Evolutionary conservation across 2,888 invertebrate genomes (phyloP).

Genomic region (Ornithoptera priamus): DNA sequence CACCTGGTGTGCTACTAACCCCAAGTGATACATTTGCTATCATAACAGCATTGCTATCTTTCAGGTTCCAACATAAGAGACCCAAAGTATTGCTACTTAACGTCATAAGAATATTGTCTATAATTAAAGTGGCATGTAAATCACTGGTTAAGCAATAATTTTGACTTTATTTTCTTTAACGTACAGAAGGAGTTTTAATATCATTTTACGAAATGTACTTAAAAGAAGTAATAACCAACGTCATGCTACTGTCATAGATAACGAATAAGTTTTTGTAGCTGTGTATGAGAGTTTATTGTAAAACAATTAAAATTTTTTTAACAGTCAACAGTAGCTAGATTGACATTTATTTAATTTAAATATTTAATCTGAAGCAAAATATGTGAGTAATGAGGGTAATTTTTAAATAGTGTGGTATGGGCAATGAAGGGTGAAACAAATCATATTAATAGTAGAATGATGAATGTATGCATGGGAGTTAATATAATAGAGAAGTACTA

Average conservation of each 20-base stretch:
- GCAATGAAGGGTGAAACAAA: too few relatives aligned
- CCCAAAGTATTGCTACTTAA: background rate
- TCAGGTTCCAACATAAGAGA: background rate
- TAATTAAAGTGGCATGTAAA: too few relatives aligned
- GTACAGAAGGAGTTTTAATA: background rate
- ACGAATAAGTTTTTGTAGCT: conserved; percentile 5
- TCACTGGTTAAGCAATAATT: too few relatives aligned
- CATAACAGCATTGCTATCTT: background rate
- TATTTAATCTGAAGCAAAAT: background rate
- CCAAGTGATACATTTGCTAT: too few relatives aligned
- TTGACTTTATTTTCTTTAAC: background rate
- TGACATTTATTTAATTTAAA: background rate
- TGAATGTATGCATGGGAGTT: too few relatives aligned
- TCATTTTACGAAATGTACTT: background rate
- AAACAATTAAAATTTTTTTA: background rate
- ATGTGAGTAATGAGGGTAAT: background rate
- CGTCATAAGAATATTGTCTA: background rate
- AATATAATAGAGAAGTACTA: too few relatives aligned
- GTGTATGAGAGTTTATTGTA: conserved; percentile 3
- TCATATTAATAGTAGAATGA: too few relatives aligned
- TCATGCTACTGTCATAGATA: conserved; percentile 10
- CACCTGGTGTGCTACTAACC: too few relatives aligned
- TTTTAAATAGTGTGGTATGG: too few relatives aligned
- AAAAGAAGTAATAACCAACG: conserved; percentile 1
- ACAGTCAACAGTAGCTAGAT: background rate